Base-by-base conservation (phyloP, 2,797 vertebrate genomes). In the Synanceia verrucosa region DNA sequence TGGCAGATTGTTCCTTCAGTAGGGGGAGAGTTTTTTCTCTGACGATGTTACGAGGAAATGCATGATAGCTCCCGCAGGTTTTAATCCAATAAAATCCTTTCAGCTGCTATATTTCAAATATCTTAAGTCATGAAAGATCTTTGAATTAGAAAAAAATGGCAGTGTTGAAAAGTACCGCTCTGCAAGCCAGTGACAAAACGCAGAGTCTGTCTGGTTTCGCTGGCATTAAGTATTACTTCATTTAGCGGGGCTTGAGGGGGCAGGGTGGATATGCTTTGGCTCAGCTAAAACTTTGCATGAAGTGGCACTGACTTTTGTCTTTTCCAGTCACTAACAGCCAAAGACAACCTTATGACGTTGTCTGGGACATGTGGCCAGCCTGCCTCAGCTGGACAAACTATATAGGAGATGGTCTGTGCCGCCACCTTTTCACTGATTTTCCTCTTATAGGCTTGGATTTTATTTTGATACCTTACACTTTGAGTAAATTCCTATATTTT, bases 331-430 rank as follows among this genome's bases (percentile, higher is more conserved):
- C 68, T 81, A 68, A 86, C 74, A 83, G 90, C 91, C 90, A 92
- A 93, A 91, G 83, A 91, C 91, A 92, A 92, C 89, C 76, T 91
- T 70, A 68, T 55, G 79, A 91, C 91, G 89, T 90, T 84, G 76
- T 86, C 88, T 91, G 90, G 90, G 91, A 91, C 81, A 84, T 86
- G 79, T 64, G 63, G 72, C 77, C 76, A 70, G 69, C 73, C 81
- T 73, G 76, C 78, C 75, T 89, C 78, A 86, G 75, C 66, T 73
- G 84, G 76, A 81, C 85, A 85, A 72, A 78, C 71, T 85, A 56
- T 80, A 83, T 76, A 84, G 52, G 67, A 76, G 62, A 78, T 73
- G 76, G 65, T 59, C 53, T 67, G 63, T 67, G 61, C 46, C 51
- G 26, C 28, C 29, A 61, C 43, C 53, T 68, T 69, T 50, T 43